Conservation (phyloP, 2,113 vertebrate genomes). For the Chelonoidis abingdonii region DNA sequence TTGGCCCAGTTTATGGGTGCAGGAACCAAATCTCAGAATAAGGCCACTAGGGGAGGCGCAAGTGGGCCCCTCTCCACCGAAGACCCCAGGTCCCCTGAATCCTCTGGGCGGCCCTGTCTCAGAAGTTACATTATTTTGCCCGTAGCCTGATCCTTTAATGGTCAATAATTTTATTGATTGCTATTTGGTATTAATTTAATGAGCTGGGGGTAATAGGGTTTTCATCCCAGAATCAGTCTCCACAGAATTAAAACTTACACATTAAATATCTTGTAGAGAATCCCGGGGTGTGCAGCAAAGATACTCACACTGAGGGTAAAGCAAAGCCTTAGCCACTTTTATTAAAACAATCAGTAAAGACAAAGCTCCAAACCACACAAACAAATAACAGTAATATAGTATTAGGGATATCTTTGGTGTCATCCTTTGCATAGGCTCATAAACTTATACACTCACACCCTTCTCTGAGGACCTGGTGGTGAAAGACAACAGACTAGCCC, state of each 20-base stretch:
- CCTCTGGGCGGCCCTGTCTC: background rate
- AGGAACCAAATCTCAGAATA: background rate
- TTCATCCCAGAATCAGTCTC: too few relatives aligned
- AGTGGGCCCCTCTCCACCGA: too few relatives aligned
- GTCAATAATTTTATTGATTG: background rate
- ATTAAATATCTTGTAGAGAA: too few relatives aligned
- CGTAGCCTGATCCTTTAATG: background rate
- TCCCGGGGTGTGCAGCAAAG: too few relatives aligned
- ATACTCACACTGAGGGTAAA: too few relatives aligned
- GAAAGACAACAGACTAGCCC: background rate
- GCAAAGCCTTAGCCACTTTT: too few relatives aligned
- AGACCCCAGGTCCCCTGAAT: too few relatives aligned
- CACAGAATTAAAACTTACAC: too few relatives aligned
- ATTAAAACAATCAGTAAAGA: too few relatives aligned
- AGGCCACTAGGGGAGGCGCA: too few relatives aligned
- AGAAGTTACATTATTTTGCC: background rate
- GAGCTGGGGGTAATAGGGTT: background rate
- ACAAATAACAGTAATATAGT: background rate
- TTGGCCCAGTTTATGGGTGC: constrained; percentile 7
- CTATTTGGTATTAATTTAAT: background rate
- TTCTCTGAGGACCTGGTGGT: background rate
- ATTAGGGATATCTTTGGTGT: background rate
- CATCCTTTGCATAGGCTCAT: background rate
- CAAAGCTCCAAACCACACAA: too few relatives aligned
- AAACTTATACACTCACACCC: background rate